Conservation (phyloP, 2,888 invertebrate genomes). For the Parnassius orleans region DNA sequence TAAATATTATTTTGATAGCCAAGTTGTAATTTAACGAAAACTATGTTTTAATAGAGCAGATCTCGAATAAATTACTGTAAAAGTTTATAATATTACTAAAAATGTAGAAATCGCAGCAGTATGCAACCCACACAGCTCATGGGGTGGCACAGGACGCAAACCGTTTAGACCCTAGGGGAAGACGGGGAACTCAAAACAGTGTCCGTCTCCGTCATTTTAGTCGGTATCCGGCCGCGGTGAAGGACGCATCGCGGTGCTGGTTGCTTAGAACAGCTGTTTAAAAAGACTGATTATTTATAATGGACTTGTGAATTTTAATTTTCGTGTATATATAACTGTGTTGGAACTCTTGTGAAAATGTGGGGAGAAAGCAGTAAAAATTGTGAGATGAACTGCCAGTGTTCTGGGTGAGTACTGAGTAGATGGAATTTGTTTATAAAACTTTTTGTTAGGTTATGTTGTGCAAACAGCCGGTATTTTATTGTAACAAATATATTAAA, state of each 20-base stretch:
- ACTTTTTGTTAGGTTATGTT: constrained; percentile 8
- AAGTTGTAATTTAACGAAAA: too few relatives aligned
- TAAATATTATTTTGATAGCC: too few relatives aligned
- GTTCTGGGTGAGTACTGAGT: constrained; percentile 62
- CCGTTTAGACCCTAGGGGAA: constrained; percentile 18
- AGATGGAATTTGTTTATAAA: constrained; percentile 12
- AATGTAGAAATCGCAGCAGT: constrained; percentile 42
- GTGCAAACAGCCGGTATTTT: background rate
- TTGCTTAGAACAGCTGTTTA: constrained; percentile 25
- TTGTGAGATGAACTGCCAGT: constrained; percentile 71
- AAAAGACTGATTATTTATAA: constrained; percentile 45
- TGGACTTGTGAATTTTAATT: constrained; percentile 54
- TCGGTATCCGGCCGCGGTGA: constrained; percentile 37
- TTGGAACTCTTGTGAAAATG: constrained; percentile 51
- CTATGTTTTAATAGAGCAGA: too few relatives aligned
- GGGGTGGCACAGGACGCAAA: constrained; percentile 42
- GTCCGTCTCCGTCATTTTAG: constrained; percentile 37
- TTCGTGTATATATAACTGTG: constrained; percentile 31
- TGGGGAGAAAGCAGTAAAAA: constrained; percentile 67
- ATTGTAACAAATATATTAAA: too few relatives aligned
- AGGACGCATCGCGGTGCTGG: constrained; percentile 27
- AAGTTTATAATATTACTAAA: constrained; percentile 42
- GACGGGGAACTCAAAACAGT: constrained; percentile 24
- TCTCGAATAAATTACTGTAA: too few relatives aligned
- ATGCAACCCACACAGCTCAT: constrained; percentile 38